Conservation (phyloP, 1,140 invertebrate species). For the Trichoplusia ni region DNA sequence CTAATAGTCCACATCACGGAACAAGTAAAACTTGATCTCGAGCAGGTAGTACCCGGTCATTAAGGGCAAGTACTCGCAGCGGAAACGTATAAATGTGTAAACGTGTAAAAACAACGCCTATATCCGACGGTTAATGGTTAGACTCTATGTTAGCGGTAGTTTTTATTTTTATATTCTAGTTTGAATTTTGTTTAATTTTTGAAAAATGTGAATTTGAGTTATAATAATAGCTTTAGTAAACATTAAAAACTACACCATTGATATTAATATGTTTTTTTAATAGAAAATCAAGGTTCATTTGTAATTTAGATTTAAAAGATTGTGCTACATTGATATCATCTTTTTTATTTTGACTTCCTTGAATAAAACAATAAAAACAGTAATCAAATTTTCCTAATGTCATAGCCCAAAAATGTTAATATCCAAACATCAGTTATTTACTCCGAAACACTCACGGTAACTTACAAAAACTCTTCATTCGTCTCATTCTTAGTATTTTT, state of each 20-base stretch:
- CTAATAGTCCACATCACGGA: conserved; percentile 41
- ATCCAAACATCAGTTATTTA: background rate
- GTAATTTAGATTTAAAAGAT: too few species aligned
- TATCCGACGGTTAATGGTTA: conserved; percentile 22
- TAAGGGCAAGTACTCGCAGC: conserved; percentile 35
- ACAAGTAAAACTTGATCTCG: conserved; percentile 38
- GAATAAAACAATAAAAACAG: too few species aligned
- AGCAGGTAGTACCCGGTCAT: conserved; percentile 32
- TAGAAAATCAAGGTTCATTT: too few species aligned
- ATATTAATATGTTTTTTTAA: too few species aligned
- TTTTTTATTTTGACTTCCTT: too few species aligned
- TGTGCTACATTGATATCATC: too few species aligned
- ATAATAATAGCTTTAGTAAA: background rate
- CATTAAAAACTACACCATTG: too few species aligned
- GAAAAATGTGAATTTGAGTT: background rate
- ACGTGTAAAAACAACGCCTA: background rate
- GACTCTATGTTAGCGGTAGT: background rate
- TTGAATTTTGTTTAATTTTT: background rate
- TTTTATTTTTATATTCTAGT: background rate
- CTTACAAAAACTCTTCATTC: background rate
- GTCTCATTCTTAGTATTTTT: conserved; percentile 12
- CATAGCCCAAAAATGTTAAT: too few species aligned
- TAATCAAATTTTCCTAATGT: too few species aligned
- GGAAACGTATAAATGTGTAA: conserved; percentile 16
- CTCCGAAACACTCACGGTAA: background rate